A percentile compares a stretch with the other conserved stretches of the same genome.
phyloP scores from a whole-genome alignment of 2,113 vertebrate genomes.

The Podarcis cretensis region DNA sequence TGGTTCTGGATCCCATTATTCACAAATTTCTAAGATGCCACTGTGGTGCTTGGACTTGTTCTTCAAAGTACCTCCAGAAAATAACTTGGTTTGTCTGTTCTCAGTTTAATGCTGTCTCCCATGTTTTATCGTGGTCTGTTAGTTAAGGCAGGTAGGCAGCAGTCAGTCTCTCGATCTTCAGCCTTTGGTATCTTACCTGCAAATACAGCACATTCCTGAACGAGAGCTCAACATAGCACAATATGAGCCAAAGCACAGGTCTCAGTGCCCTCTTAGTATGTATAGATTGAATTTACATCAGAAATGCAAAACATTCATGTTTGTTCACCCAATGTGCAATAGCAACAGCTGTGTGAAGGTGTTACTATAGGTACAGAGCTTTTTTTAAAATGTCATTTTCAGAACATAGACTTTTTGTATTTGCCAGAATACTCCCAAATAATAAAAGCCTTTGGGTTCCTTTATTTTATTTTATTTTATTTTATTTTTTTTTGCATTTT shows the following conservation, averaged over 20 bases:
- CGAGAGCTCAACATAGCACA: background rate
- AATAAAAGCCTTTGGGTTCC: too few species aligned
- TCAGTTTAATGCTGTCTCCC: background rate
- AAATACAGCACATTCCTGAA: background rate
- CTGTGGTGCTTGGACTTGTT: background rate
- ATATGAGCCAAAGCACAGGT: accelerated
- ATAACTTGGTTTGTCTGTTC: background rate
- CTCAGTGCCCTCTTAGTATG: accelerated
- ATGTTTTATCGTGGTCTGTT: background rate
- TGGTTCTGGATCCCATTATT: accelerated
- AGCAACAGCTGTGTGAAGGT: background rate
- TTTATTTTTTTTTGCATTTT: background rate
- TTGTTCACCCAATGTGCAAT: background rate
- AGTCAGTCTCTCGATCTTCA: background rate
- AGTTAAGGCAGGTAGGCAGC: background rate
- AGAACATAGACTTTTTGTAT: background rate
- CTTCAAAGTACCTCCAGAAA: accelerated
- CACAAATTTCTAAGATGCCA: accelerated
- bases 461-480: too few species aligned
- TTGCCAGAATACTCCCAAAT: background rate
- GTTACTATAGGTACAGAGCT: accelerated
- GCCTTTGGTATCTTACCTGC: accelerated
- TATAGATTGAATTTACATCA: accelerated
- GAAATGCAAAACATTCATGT: background rate
- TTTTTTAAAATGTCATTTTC: background rate